Conservation (phyloP, 2,888 invertebrate species). For the Machimus atricapillus region DNA sequence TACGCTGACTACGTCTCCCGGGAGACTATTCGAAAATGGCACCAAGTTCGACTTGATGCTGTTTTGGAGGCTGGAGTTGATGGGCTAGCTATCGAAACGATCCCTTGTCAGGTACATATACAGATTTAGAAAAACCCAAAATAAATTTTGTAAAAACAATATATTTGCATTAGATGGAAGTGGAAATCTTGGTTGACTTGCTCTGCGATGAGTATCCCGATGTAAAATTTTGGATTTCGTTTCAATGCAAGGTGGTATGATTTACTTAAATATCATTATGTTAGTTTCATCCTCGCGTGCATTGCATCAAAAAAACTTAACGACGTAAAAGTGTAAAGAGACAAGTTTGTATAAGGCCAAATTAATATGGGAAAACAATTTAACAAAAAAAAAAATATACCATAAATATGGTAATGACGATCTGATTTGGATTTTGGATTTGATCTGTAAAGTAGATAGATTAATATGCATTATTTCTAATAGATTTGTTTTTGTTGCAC, state of each 20-base stretch:
- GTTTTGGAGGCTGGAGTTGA: constrained; percentile 83
- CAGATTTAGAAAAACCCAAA: background rate
- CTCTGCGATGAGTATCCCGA: constrained; percentile 77
- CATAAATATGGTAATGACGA: background rate
- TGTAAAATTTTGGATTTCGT: constrained; percentile 84
- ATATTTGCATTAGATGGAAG: constrained; percentile 67
- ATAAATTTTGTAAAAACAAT: background rate
- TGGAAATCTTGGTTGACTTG: constrained; percentile 79
- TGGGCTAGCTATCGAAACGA: constrained; percentile 88
- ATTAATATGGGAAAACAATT: background rate
- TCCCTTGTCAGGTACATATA: constrained; percentile 79
- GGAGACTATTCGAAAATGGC: constrained; percentile 81
- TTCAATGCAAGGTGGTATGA: constrained; percentile 78
- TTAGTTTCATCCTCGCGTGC: background rate
- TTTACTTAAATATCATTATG: constrained; percentile 43
- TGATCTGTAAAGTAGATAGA: background rate
- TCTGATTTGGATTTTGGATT: background rate
- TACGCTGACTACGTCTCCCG: constrained; percentile 73
- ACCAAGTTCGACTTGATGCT: constrained; percentile 80
- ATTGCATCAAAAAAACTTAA: background rate
- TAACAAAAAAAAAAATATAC: background rate
- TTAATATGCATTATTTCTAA: background rate
- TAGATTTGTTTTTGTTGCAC: too few species aligned
- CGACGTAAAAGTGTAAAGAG: background rate
- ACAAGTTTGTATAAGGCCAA: background rate